Evolutionary conservation across 2,797 vertebrate genomes (phyloP).

Genomic region (Pangasius djambal): DNA sequence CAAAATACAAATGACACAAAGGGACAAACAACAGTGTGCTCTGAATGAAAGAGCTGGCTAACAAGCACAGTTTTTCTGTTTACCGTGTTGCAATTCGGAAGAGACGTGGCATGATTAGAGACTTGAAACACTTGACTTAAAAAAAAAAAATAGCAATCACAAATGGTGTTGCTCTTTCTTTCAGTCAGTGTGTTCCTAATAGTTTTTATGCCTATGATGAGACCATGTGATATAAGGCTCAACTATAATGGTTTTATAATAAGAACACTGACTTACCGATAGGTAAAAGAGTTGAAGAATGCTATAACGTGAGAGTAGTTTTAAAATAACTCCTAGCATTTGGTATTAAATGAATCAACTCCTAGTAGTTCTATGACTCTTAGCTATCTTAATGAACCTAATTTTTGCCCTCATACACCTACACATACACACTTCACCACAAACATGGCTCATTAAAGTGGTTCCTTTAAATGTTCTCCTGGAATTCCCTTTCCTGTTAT

Average conservation of each 20-base stretch:
- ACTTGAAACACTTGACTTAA: background rate
- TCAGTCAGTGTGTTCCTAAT: background rate
- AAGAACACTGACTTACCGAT: background rate
- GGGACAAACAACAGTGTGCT: too few species aligned
- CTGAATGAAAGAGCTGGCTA: background rate
- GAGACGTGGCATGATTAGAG: background rate
- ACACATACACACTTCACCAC: background rate
- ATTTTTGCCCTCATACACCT: background rate
- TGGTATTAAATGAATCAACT: background rate
- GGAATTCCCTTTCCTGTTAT: background rate
- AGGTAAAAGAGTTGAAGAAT: background rate
- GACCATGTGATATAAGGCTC: background rate
- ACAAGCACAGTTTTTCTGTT: background rate
- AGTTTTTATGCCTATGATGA: background rate
- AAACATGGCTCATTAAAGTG: constrained; percentile 18
- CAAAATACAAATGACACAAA: background rate
- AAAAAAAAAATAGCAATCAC: background rate
- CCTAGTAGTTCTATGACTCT: background rate
- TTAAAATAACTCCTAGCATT: background rate
- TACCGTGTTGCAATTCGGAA: background rate
- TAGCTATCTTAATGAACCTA: constrained; percentile 32
- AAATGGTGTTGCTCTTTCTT: background rate
- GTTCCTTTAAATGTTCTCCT: background rate
- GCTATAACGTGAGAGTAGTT: background rate
- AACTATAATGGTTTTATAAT: background rate